A percentile compares a stretch with the other conserved stretches of the same genome.
These are phyloP conservation scores for Orthosia incerta DNA, from an alignment of 2,888 invertebrate species.

Conservation along the genomic window DNA sequence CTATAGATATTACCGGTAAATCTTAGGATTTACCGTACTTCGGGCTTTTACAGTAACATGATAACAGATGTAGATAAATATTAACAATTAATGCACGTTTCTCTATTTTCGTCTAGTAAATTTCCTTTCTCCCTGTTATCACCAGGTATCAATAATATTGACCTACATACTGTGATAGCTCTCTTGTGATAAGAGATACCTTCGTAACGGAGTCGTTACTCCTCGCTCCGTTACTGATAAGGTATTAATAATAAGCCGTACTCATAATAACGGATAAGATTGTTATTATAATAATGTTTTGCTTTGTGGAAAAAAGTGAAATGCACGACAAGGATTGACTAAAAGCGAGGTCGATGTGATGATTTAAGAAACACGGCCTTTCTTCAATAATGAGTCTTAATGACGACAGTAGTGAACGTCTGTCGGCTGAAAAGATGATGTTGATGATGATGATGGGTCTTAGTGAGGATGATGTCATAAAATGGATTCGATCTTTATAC, in stretches of 20 bases:
- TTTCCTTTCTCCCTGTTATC: conserved; percentile 48
- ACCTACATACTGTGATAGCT: conserved; percentile 48
- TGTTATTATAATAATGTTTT: conserved; percentile 34
- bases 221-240: conserved; percentile 40
- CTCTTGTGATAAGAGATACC: conserved; percentile 49
- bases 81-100: conserved; percentile 10
- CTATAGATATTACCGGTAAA: no score
- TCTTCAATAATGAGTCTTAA: no score
- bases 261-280: conserved; percentile 32
- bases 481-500: neutral
- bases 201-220: conserved; percentile 56
- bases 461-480: no score
- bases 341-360: neutral
- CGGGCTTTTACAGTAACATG: no score
- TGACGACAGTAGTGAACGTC: no score
- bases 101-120: conserved; percentile 38
- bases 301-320: conserved; percentile 7
- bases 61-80: conserved; percentile 16
- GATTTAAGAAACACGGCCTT: neutral
- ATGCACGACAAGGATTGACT: neutral
- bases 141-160: conserved; percentile 33
- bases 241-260: conserved; percentile 9
- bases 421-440: no score
- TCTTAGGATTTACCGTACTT: no score
- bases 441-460: no score